Percentiles rank a stretch among this genome's conserved stretches.
Conservation (phyloP, 2,797 vertebrate genomes). For the Parotocinclus haroldoi region DNA sequence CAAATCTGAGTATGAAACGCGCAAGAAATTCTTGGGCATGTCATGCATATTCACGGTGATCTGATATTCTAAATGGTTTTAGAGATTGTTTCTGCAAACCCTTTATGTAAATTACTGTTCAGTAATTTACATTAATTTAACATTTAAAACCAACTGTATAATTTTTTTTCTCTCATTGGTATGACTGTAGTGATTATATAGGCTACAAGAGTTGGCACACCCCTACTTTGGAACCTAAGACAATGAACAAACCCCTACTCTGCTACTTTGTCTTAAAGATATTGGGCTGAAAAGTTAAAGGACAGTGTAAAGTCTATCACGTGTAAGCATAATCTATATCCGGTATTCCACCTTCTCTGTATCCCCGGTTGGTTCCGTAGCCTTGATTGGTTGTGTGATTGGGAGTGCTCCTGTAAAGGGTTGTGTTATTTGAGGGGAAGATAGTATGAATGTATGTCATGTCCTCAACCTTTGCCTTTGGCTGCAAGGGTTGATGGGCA, state of each 20-base stretch:
- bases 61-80: not conserved
- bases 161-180: not conserved
- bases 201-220: constrained; percentile 47
- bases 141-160: constrained; percentile 1
- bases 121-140: not conserved
- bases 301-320: constrained; percentile 68
- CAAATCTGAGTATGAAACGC: not conserved
- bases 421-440: constrained; percentile 89
- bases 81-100: constrained; percentile 10
- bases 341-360: constrained; percentile 87
- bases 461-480: constrained; percentile 79
- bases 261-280: constrained; percentile 43
- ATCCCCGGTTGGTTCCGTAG: constrained; percentile 87
- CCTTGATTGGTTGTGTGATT: constrained; percentile 72
- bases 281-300: constrained; percentile 36
- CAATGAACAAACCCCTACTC: constrained; percentile 39
- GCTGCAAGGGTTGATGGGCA: constrained; percentile 72
- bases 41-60: not conserved
- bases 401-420: constrained; percentile 84
- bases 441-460: constrained; percentile 89
- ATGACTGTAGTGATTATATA: constrained; percentile 10
- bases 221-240: constrained; percentile 53
- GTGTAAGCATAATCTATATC: constrained; percentile 90
- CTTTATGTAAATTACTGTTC: constrained; percentile 4
- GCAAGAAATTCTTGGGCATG: not conserved